phyloP scores from a whole-genome alignment of 2,113 vertebrate species.

The Cnemophilus loriae region DNA sequence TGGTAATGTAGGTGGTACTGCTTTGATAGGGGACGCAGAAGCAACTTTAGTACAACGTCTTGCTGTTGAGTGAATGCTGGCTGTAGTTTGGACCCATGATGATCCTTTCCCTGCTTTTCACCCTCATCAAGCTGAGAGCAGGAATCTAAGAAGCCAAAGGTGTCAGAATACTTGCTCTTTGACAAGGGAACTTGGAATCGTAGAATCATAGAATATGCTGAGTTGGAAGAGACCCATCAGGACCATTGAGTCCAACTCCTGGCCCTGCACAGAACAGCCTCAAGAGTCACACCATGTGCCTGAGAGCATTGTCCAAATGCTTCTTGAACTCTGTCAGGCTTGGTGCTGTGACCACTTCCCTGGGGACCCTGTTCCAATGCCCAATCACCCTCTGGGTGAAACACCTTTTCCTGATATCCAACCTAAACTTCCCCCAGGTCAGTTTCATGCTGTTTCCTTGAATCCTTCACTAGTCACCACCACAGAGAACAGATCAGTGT shows the following conservation, averaged over 20 bases:
- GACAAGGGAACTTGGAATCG: not conserved
- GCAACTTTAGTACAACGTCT: not conserved
- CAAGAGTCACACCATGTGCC: not conserved
- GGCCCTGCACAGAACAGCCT: not conserved
- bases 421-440: not conserved
- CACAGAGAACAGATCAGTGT: not conserved
- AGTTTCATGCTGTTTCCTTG: not conserved
- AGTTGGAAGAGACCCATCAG: not conserved
- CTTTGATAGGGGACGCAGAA: not conserved
- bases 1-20: not conserved
- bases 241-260: not conserved
- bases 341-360: not conserved
- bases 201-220: not conserved
- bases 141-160: not conserved
- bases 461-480: not conserved
- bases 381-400: fast-evolving
- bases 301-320: not conserved
- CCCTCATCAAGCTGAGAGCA: not conserved
- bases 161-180: not conserved
- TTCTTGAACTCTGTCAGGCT: not conserved
- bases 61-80: not conserved
- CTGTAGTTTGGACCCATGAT: not conserved
- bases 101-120: not conserved
- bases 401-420: not conserved
- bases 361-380: not conserved